Conservation (phyloP, 2,888 invertebrate genomes). For the Leptopilina syphax region DNA sequence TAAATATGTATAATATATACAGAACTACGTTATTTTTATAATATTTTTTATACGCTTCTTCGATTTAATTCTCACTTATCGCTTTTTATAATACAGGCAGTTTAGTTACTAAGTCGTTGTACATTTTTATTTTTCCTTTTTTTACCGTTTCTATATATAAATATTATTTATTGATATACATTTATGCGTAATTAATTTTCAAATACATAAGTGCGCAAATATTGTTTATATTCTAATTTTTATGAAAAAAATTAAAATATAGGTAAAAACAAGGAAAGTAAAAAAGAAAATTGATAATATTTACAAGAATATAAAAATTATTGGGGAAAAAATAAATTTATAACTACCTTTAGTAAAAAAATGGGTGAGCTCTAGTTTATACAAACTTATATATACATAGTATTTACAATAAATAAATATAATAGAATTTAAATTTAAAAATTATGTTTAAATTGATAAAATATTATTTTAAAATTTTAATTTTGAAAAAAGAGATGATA, state of each 20-base stretch:
- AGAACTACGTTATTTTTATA: conserved; percentile 43
- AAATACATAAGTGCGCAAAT: conserved; percentile 40
- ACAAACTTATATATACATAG: conserved; percentile 6
- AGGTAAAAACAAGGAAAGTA: conserved; percentile 29
- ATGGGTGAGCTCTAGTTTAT: conserved; percentile 51
- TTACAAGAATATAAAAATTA: conserved; percentile 75
- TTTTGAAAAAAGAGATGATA: no score
- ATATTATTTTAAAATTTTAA: no score
- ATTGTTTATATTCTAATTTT: conserved; percentile 49
- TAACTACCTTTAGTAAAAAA: conserved; percentile 65
- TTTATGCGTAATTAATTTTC: conserved; percentile 38
- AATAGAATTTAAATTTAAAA: no score
- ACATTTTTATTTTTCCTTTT: conserved; percentile 68
- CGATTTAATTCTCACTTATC: conserved; percentile 66
- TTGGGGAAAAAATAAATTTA: conserved; percentile 71
- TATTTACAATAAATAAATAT: no score
- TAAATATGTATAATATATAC: conserved; percentile 56
- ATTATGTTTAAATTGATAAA: no score
- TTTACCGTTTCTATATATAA: conserved; percentile 59
- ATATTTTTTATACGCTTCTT: conserved; percentile 42
- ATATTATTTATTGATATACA: conserved; percentile 9
- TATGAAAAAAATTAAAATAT: conserved; percentile 64
- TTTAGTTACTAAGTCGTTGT: conserved; percentile 73
- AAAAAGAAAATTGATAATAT: conserved; percentile 57
- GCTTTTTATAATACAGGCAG: conserved; percentile 67